Base-by-base conservation (phyloP, 2,797 vertebrate genomes). In the Phylloscopus collybita region DNA sequence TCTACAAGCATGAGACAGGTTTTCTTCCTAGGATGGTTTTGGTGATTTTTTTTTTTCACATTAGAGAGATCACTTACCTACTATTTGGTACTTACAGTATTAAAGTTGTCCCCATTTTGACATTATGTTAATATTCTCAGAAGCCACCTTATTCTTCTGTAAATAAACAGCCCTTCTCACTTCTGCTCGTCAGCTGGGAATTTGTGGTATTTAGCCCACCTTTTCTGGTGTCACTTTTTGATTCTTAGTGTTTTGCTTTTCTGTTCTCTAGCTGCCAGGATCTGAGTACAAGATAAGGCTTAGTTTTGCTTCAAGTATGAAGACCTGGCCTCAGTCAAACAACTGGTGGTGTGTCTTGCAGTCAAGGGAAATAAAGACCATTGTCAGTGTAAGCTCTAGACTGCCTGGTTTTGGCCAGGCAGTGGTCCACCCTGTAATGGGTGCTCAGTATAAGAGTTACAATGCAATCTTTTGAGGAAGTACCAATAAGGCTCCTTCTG, bases 391-490 rank as follows among this genome's bases (percentile, higher is more conserved):
- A 45, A 81, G 38, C 21, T 51, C 34, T 5, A 16, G 29, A 10
- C 17, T 65, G 62, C n/a, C 42, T 53, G 20, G 5, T 32, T 73
- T 73, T 2, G 11, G 64, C 44, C 64, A 49, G 64, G 75, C 36
- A 51, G 2, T 5, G 36, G 51, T 32, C 34, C 22, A 45, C 19
- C 26, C 57, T 49, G 14, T 34, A 34, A 34, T 34, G 34, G 34
- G 81, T 80, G 85, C 79, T 92, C 91, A 92, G 87, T 91, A 64
- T 87, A 22, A 79, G 47, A 95, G 91, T 85, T 90, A 12, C 0
- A 90, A 92, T 80, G 87, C 85, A 69, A 54, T 73, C 85, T 80
- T 84, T 29, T 27, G 45, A 23, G 22, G 40, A 49, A 57, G 32
- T 25, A 67, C 6, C 13, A 60, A 64, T 18, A 38, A 15, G 38